Base-by-base conservation (phyloP, 2,113 vertebrate genomes). In the Silurus meridionalis region DNA sequence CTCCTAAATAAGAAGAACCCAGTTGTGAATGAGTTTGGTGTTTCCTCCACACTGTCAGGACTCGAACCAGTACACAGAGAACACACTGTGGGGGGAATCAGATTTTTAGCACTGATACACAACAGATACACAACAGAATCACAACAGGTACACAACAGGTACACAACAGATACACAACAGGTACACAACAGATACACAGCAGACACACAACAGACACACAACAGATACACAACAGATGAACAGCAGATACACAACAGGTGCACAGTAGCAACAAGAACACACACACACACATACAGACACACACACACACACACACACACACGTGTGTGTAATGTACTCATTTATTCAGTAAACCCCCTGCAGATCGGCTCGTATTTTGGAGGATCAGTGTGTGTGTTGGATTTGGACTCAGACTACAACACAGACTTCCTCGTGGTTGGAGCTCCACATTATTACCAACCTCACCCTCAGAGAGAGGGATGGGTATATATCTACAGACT, bases 311-410 rank as follows among this genome's bases (percentile, higher is more conserved):
- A 37, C 28, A 37, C 28, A 37, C 28, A 37, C 28, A 37, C 28
- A 37, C 1, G 28, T 37, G 28, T 63, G 37, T 63, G 25, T 48
- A 81, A 52, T 75, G 72, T 61, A 17, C 52, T 21, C 0, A 14
- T 37, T 53, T 67, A 15, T 64, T 64, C 14, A 50, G n/a, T 48
- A 9, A 72, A 17, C 13, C 52, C 21, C 71, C 74, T 90, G 80
- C 90, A 97, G 97, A 92, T 97, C 8, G 97, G 97, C 23, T 97
- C 96, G 37, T 97, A 96, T 90, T 97, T 97, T 60, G 96, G 97
- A 8, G 94, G 92, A 1, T 96, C 95, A 84, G 87, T 97, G 53
- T 95, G 95, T 83, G 89, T 94, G 1, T 0, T 96, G 11, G 97
- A 97, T 10, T 1, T 96, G 8, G 85, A 96, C 71, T 93, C 91